phyloP scores from a whole-genome alignment of 2,113 vertebrate genomes.

The Bungarus multicinctus region DNA sequence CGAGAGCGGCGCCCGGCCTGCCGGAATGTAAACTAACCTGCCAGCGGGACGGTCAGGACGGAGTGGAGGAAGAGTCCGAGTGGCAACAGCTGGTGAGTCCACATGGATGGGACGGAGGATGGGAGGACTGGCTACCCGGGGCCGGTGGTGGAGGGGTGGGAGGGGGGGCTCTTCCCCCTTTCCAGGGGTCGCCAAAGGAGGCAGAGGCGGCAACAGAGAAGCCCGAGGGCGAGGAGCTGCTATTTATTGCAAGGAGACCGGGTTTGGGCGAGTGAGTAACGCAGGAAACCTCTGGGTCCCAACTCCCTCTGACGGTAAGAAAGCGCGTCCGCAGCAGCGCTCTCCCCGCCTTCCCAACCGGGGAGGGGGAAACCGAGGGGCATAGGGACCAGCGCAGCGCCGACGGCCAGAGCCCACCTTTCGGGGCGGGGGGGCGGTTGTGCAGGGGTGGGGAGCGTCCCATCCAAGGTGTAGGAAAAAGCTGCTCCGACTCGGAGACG shows the following conservation, averaged over 20 bases:
- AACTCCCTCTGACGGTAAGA: slow-evolving; percentile 82
- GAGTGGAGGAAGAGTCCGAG: slow-evolving; percentile 70
- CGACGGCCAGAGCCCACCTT: background rate
- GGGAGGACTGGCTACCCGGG: background rate
- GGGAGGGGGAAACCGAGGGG: background rate
- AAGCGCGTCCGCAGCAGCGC: slow-evolving; percentile 68
- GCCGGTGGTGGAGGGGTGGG: background rate
- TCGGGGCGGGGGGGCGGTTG: too few relatives aligned
- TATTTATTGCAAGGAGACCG: slow-evolving; percentile 78
- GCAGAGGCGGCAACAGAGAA: slow-evolving; percentile 61
- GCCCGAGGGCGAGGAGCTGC: slow-evolving; percentile 64
- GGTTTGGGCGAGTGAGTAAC: slow-evolving; percentile 75
- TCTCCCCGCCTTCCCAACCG: background rate
- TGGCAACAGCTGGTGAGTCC: slow-evolving; percentile 69
- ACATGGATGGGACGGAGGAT: slow-evolving; percentile 60
- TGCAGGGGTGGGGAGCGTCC: fast-evolving
- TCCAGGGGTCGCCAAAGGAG: slow-evolving; percentile 47
- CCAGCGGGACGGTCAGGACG: slow-evolving; percentile 57
- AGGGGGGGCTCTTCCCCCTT: background rate
- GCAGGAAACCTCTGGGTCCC: slow-evolving; percentile 73
- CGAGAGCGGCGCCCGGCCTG: background rate
- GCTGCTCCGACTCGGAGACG: background rate
- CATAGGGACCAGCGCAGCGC: background rate
- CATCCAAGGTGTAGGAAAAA: background rate
- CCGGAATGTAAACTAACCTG: slow-evolving; percentile 66